phyloP scores from a whole-genome alignment of 2,888 invertebrate species.

The Drosophila stalkeri region DNA sequence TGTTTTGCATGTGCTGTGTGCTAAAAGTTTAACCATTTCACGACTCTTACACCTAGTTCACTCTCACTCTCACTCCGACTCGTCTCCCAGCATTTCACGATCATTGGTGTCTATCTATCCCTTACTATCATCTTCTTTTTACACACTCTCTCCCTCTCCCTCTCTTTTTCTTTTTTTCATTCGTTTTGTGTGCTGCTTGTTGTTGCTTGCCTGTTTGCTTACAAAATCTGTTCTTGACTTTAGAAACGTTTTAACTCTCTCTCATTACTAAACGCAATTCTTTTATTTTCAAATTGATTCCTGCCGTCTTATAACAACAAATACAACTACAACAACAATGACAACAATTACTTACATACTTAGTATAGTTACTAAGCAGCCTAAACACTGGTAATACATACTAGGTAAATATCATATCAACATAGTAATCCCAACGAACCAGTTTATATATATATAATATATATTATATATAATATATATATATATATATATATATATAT shows the following conservation, averaged over 20 bases:
- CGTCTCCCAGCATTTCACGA: conserved; percentile 3
- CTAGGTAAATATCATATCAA: conserved; percentile 69
- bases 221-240: conserved; percentile 69
- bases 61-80: neutral
- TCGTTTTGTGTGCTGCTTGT: conserved; percentile 73
- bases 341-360: conserved; percentile 40
- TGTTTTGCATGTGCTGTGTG: conserved; percentile 52
- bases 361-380: conserved; percentile 77
- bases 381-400: conserved; percentile 68
- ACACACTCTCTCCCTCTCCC: conserved; percentile 26
- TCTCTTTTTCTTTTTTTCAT: too few species aligned
- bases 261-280: conserved; percentile 38
- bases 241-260: conserved; percentile 4
- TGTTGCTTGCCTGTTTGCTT: conserved; percentile 83
- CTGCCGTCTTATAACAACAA: conserved; percentile 17
- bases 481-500: neutral
- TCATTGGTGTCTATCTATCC: conserved; percentile 13
- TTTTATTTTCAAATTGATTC: conserved; percentile 42
- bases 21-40: conserved; percentile 20
- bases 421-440: neutral
- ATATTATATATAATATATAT: neutral
- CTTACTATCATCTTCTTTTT: conserved; percentile 11
- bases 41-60: conserved; percentile 13
- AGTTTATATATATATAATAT: neutral
- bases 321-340: conserved; percentile 35